Evolutionary conservation across 2,888 invertebrate species (phyloP).

Genomic region (Agriopis leucophaearia): DNA sequence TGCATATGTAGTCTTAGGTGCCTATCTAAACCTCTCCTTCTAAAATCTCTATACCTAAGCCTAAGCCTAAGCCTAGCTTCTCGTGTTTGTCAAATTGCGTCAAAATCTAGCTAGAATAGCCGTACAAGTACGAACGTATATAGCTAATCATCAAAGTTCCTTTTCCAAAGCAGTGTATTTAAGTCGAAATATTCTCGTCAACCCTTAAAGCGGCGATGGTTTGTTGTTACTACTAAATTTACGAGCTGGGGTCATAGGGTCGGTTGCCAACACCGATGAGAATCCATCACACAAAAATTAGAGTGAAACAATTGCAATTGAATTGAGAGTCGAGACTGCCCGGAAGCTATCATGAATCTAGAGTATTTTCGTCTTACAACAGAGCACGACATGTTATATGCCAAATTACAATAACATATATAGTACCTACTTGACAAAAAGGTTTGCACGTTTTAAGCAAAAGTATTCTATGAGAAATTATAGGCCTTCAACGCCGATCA

Average conservation of each 20-base stretch:
- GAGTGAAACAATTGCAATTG: neutral
- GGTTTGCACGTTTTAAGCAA: neutral
- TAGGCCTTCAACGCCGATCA: constrained; percentile 22
- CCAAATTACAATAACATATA: neutral
- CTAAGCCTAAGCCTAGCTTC: neutral
- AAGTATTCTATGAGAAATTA: constrained; percentile 16
- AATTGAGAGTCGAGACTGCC: neutral
- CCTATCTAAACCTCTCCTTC: neutral
- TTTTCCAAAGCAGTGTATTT: neutral
- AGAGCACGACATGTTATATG: neutral
- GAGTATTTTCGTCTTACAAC: neutral
- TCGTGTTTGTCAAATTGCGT: neutral
- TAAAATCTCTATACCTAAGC: neutral
- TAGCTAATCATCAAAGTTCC: neutral
- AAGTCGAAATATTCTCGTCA: constrained; percentile 1
- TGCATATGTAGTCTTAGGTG: neutral
- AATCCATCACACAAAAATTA: constrained; percentile 12
- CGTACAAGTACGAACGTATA: neutral
- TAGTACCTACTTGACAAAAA: no score
- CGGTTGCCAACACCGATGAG: constrained; percentile 7
- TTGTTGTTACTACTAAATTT: constrained; percentile 12
- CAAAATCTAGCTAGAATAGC: neutral
- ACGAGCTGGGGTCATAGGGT: constrained; percentile 11
- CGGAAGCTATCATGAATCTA: neutral
- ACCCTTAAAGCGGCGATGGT: neutral